Evolutionary conservation across 2,797 vertebrate species (phyloP).

Genomic region (Heterohyrax brucei): DNA sequence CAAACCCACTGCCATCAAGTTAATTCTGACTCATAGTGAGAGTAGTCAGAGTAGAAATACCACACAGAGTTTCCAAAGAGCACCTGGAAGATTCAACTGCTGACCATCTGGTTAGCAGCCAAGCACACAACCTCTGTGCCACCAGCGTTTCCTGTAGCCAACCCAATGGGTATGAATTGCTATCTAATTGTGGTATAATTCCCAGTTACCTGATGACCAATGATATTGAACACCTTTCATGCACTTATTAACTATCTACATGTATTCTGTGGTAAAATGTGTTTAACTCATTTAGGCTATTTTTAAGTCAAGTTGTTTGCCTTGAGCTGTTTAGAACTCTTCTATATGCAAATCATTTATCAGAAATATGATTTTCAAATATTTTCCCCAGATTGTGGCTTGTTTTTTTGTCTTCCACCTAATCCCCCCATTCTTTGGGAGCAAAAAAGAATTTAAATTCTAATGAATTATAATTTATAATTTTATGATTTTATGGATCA

Average conservation of each 20-base stretch:
- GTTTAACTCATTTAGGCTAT: neutral
- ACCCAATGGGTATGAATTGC: neutral
- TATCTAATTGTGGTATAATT: neutral
- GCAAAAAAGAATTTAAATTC: constrained; percentile 28
- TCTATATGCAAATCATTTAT: neutral
- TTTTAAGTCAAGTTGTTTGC: neutral
- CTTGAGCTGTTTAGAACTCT: neutral
- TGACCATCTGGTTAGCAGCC: too few species aligned
- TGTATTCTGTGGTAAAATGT: neutral
- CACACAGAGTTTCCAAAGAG: too few species aligned
- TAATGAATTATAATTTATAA: neutral
- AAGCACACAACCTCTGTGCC: too few species aligned
- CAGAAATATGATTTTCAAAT: constrained; percentile 1
- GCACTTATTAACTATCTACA: neutral
- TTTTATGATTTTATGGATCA: neutral
- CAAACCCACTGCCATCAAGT: too few species aligned
- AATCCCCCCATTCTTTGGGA: neutral
- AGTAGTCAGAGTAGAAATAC: too few species aligned
- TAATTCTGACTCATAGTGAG: too few species aligned
- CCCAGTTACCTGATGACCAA: neutral
- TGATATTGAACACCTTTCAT: neutral
- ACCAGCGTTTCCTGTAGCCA: neutral
- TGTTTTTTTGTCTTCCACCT: neutral
- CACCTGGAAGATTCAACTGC: too few species aligned
- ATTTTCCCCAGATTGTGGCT: neutral